These are phyloP conservation scores for Struthidea cinerea DNA, from an alignment of 2,113 vertebrate species.

Conservation along the genomic window DNA sequence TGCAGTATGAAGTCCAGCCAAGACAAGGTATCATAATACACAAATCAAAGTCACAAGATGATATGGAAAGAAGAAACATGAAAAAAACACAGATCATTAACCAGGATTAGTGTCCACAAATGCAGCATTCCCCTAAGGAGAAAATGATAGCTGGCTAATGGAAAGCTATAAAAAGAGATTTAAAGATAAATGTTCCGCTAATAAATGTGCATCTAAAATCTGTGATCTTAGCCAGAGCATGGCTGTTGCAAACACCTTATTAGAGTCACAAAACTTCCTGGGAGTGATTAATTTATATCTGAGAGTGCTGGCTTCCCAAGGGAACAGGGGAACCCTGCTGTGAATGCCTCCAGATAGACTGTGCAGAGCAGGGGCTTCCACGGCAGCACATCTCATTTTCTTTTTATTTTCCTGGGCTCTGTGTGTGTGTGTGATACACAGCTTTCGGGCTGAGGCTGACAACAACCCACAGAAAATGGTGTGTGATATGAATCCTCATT, in stretches of 20 bases:
- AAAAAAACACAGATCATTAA: background rate
- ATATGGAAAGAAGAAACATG: background rate
- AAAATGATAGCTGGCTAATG: background rate
- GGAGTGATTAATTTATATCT: background rate
- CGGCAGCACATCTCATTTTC: background rate
- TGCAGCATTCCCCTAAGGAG: background rate
- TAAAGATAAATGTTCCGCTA: background rate
- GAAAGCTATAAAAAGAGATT: background rate
- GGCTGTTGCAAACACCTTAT: background rate
- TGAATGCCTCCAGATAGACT: background rate
- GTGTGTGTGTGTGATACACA: background rate
- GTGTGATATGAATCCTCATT: background rate
- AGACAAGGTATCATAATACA: background rate
- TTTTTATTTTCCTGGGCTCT: background rate
- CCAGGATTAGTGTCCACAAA: background rate
- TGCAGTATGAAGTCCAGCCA: background rate
- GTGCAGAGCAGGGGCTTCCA: background rate
- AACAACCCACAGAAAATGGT: background rate
- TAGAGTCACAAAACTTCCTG: background rate
- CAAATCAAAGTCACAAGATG: background rate
- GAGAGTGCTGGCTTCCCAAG: background rate
- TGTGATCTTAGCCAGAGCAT: background rate
- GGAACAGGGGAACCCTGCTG: background rate
- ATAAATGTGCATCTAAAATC: background rate
- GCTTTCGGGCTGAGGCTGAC: background rate